Evolutionary conservation across 2,113 vertebrate genomes (phyloP), one percentile per base, ranked within the genome.

Genomic region (Eira barbara): DNA sequence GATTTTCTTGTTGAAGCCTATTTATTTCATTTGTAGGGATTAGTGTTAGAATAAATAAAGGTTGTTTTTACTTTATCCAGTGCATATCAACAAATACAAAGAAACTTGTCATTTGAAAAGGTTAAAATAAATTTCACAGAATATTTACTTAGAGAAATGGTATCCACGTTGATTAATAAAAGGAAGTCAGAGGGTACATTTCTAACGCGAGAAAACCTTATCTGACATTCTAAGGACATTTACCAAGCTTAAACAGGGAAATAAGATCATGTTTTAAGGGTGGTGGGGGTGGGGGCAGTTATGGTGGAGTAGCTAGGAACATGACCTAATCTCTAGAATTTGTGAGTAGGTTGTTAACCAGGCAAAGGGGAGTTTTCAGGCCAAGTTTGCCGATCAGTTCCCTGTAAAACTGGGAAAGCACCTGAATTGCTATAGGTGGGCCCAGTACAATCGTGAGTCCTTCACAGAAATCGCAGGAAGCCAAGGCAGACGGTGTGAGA

Each of bases 21-120:
- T 20, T 93, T 82, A 93, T 91, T 89, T 96, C 94, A 95, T 78
- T 95, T 96, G 71, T 85, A 84, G 29, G 61, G 63, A 88, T 96
- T 97, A 84, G 42, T 81, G 89, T 88, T 92, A 85, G 42, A 79
- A 93, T 84, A 95, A 91, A 96, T 76, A 92, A 65, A 95, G 14
- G 14, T 80, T 80, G 67, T 85, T 94, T 95, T 87, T 91, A 67
- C n/a, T 97, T 98, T 81, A 91, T 82, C 76, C 23, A 59, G 49
- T 93, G 86, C 17, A 59, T 91, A 49, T 81, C 76, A 88, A 84
- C 93, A 65, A 93, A 74, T 93, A 88, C 49, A 91, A 89, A 85
- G 34, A 63, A 94, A 36, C 12, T n/a, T 91, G 63, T 91, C 69
- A 91, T 94, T 52, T 0, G 4, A 92, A 65, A 85, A 93, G 49